These are phyloP conservation scores for Coptodon bakossiorum DNA, from an alignment of 2,113 vertebrate species.

Conservation along the genomic window DNA sequence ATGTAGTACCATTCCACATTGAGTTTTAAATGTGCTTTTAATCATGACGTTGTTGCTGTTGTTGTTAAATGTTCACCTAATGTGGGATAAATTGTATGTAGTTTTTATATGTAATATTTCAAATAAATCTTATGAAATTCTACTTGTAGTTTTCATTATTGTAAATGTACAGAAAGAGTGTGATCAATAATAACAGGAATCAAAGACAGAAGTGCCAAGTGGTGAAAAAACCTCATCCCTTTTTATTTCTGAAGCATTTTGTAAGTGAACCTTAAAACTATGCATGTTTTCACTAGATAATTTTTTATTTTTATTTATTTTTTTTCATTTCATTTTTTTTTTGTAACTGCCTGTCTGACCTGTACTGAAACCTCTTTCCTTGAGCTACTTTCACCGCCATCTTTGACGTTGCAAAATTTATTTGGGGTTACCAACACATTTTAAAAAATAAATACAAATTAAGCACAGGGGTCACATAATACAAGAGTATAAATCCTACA, in stretches of 20 bases:
- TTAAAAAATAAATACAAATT: background rate
- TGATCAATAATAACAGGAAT: rapidly evolving
- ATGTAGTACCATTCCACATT: conserved; percentile 72
- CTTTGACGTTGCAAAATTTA: background rate
- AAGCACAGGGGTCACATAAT: background rate
- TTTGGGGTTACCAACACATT: background rate
- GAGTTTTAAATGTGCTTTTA: conserved; percentile 79
- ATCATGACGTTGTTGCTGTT: conserved; percentile 41
- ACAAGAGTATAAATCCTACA: background rate
- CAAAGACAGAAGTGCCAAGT: rapidly evolving
- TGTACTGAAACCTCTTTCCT: background rate
- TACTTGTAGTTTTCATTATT: background rate
- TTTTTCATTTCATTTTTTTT: no score
- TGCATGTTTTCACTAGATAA: background rate
- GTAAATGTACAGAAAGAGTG: background rate
- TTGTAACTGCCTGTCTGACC: background rate
- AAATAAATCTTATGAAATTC: conserved; percentile 87
- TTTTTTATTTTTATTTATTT: no score
- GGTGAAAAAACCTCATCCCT: background rate
- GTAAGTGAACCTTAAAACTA: rapidly evolving
- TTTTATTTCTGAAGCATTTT: rapidly evolving
- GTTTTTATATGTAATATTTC: conserved; percentile 99
- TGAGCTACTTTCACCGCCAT: background rate
- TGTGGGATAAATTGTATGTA: conserved; percentile 87
- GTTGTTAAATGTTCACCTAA: conserved; percentile 67